Conservation (phyloP, 2,797 vertebrate species). For the Chelon labrosus region DNA sequence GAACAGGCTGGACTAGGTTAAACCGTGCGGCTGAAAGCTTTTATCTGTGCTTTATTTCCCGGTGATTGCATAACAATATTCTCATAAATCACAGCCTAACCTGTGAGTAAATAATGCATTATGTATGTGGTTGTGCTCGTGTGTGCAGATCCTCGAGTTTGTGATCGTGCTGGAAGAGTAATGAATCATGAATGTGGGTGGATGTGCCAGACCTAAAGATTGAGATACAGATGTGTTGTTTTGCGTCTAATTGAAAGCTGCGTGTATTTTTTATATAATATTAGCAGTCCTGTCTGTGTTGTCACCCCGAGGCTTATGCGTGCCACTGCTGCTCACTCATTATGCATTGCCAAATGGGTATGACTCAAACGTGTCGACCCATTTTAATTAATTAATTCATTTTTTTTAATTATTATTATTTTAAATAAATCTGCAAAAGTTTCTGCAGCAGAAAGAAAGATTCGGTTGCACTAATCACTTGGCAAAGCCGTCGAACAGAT, state of each 20-base stretch:
- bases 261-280: constrained; percentile 7
- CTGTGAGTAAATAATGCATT: constrained; percentile 54
- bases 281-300: constrained; percentile 30
- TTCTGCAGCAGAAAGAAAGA: constrained; percentile 22
- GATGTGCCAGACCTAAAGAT: constrained; percentile 43
- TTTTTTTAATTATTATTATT: not conserved
- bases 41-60: constrained; percentile 17
- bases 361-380: not conserved
- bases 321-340: constrained; percentile 8
- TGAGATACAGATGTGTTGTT: constrained; percentile 45
- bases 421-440: constrained; percentile 20
- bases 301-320: constrained; percentile 24
- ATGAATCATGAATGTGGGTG: constrained; percentile 61
- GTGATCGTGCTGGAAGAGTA: constrained; percentile 44
- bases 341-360: not conserved
- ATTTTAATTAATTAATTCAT: not conserved
- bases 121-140: constrained; percentile 36
- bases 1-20: constrained; percentile 33
- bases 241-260: constrained; percentile 38
- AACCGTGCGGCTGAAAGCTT: constrained; percentile 21
- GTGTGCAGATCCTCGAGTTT: constrained; percentile 58
- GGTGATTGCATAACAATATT: constrained; percentile 42
- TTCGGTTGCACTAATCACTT: constrained; percentile 18
- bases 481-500: constrained; percentile 48
- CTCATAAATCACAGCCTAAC: constrained; percentile 40